Conservation (phyloP, 1,140 invertebrate genomes). For the Pemphigus obesinymphae region DNA sequence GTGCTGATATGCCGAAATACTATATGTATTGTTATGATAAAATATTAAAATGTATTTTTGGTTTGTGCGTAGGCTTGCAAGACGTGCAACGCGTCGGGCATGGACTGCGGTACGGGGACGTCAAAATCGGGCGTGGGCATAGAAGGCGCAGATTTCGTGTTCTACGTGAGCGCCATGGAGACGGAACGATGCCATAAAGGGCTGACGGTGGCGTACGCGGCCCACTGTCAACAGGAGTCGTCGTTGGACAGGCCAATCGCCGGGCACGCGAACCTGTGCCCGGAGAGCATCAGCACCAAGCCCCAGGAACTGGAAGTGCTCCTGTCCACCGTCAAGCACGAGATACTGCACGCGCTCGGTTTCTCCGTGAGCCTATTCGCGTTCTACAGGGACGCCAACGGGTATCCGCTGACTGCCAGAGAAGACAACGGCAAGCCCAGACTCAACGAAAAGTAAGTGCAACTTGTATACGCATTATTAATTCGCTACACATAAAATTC, state of each 20-base stretch:
- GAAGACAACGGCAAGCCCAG: slow-evolving; percentile 80
- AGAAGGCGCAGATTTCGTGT: slow-evolving; percentile 85
- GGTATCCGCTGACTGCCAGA: slow-evolving; percentile 76
- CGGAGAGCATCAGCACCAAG: slow-evolving; percentile 88
- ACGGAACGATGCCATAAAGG: slow-evolving; percentile 86
- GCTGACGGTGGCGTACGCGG: slow-evolving; percentile 92
- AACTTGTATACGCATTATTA: too few species aligned
- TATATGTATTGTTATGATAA: too few species aligned
- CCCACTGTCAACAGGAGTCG: slow-evolving; percentile 95
- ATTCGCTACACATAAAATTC: too few species aligned
- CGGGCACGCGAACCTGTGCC: slow-evolving; percentile 97
- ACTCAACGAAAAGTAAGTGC: slow-evolving; percentile 74
- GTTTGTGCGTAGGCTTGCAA: slow-evolving; percentile 69
- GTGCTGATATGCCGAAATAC: too few species aligned
- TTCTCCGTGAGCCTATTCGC: slow-evolving; percentile 94
- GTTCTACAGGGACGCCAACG: slow-evolving; percentile 83
- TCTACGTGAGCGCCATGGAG: slow-evolving; percentile 92
- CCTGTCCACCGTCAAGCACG: slow-evolving; percentile 95
- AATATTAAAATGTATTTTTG: too few species aligned
- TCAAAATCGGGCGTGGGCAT: slow-evolving; percentile 61
- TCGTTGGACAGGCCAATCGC: slow-evolving; percentile 93
- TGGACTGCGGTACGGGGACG: slow-evolving; percentile 63
- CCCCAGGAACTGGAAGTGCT: slow-evolving; percentile 87
- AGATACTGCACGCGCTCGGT: slow-evolving; percentile 94
- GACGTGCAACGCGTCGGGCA: slow-evolving; percentile 77